Base-by-base conservation (phyloP, 64 coral and sea anemone genomes). In the Stichodactyla helianthus region DNA sequence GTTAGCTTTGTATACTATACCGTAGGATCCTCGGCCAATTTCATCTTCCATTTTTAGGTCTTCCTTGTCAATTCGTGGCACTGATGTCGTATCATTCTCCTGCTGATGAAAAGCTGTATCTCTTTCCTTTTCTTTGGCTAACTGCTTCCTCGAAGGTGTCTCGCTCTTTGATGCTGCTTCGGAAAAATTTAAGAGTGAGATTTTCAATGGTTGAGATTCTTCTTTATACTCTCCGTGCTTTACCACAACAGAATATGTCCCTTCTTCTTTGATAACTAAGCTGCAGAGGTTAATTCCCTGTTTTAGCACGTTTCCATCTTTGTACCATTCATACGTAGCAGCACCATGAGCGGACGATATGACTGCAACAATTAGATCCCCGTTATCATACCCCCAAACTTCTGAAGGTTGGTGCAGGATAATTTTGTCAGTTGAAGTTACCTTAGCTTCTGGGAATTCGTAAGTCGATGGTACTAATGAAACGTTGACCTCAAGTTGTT, bases 1-100 rank as follows among this genome's bases (percentile, higher is more conserved):
- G 77, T 61, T 51, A 6, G 63, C 87, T 82, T 83, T 95, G 55
- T 92, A 95, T 0, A 95, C 90, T 20, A 53, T 15, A 19, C 94
- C 87, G 35, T 89, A 95, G 5, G 90, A 27, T 20, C 90, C 94
- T 0, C 90, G 22, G 23, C 90, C 90, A 83, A 92, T 92, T 82
- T 82, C 87, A 76, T 91, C 89, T n/a, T 77, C 84, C 16, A 91
- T 86, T 67, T 10, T 88, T 19, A 95, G 77, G 19, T 89, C 93
- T 2, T 86, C 59, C 31, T 86, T 95, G 14, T 95, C 82, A 3
- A 92, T 67, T 57, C 77, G 89, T 6, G 83, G 93, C 52, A 92
- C 20, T 84, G 79, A 79, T 35, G 63, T 27, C 22, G 4, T 58
- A 58, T 65, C 10, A 51, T 58, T 88, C 62, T 23, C 26, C 6